Evolutionary conservation across 2,888 invertebrate genomes (phyloP).

Genomic region (Allygus modestus): DNA sequence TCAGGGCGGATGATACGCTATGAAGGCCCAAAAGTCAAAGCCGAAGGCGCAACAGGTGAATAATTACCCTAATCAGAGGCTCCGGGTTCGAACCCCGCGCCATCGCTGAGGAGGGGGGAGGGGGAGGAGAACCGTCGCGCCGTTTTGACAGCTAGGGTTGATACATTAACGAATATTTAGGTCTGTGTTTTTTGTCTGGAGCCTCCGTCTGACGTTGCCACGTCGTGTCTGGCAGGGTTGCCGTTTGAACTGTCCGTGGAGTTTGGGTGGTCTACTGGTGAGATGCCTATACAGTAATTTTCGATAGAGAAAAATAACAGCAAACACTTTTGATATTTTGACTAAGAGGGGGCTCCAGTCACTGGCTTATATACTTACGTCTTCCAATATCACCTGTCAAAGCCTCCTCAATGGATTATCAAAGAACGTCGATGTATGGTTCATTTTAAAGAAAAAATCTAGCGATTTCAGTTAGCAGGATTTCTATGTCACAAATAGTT

Average conservation of each 20-base stretch:
- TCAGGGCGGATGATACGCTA: not conserved
- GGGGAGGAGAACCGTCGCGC: slow-evolving; percentile 39
- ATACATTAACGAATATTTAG: slow-evolving; percentile 63
- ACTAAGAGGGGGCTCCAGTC: no score
- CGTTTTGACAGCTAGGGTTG: slow-evolving; percentile 62
- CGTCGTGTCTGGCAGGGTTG: slow-evolving; percentile 40
- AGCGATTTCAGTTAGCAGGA: no score
- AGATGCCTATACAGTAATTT: not conserved
- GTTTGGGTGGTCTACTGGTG: slow-evolving; percentile 27
- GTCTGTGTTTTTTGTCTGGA: slow-evolving; percentile 55
- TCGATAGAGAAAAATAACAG: no score
- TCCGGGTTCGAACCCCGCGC: slow-evolving; percentile 35
- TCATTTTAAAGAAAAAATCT: no score
- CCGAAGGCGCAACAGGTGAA: slow-evolving; percentile 43
- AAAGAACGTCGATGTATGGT: no score
- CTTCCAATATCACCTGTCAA: no score
- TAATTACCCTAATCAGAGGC: slow-evolving; percentile 51
- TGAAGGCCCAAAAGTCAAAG: not conserved
- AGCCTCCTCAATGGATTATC: no score
- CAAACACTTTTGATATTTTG: no score
- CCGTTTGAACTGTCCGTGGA: not conserved
- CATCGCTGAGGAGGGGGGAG: not conserved
- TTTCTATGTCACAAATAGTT: no score
- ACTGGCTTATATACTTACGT: no score
- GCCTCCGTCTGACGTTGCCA: slow-evolving; percentile 44